Percentiles rank a stretch among this genome's conserved stretches.
These are phyloP conservation scores for Pachycephala philippinensis DNA, from an alignment of 2,113 vertebrate genomes.

Conservation along the genomic window DNA sequence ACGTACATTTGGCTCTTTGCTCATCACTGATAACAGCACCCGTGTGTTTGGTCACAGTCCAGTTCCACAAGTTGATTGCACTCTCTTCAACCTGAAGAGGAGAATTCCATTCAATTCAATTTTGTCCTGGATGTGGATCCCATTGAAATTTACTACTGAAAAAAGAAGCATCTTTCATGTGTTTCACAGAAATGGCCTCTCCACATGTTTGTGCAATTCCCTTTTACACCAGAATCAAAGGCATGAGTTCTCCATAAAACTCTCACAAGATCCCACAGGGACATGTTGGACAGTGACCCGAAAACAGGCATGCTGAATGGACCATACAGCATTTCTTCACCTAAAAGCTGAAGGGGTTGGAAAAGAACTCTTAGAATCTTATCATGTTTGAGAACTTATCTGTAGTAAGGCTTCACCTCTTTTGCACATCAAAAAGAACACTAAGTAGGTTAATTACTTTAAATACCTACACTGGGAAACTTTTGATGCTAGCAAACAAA, in stretches of 20 bases:
- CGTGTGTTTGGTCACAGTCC: conserved; percentile 79
- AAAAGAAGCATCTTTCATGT: not conserved
- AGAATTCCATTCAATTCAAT: not conserved
- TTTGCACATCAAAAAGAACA: not conserved
- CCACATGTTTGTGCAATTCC: not conserved
- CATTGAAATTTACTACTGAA: not conserved
- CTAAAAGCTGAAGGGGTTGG: not conserved
- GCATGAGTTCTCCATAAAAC: not conserved
- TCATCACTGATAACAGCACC: conserved; percentile 66
- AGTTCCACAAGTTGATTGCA: conserved; percentile 90
- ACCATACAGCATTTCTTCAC: not conserved
- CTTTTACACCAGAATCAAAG: not conserved
- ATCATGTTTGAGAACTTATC: not conserved
- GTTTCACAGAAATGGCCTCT: not conserved
- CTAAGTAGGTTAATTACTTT: not conserved
- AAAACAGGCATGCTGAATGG: not conserved
- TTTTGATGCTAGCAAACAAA: not conserved
- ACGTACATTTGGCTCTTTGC: conserved; percentile 82
- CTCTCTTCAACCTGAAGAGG: conserved; percentile 80
- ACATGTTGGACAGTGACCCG: not conserved
- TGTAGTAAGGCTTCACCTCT: not conserved
- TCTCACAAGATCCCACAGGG: not conserved
- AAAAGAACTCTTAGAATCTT: not conserved
- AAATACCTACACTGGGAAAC: not conserved
- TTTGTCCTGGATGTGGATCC: not conserved